phyloP scores from a whole-genome alignment of 1,140 invertebrate species.

The Caenorhabditis elegans region DNA sequence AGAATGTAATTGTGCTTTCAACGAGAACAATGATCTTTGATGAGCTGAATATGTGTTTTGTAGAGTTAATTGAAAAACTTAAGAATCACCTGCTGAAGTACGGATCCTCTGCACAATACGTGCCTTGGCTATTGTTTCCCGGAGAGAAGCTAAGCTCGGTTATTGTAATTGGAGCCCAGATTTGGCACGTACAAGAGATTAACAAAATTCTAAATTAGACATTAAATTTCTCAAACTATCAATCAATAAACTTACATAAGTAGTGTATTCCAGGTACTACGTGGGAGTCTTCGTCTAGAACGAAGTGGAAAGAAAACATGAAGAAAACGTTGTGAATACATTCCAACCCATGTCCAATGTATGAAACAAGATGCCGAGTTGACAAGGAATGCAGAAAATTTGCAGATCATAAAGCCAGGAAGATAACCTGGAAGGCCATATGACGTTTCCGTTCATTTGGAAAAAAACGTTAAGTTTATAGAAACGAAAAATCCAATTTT shows the following conservation, averaged over 20 bases:
- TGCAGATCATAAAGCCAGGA: background rate
- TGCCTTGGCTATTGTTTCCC: background rate
- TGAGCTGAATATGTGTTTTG: background rate
- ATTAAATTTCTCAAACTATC: too few relatives aligned
- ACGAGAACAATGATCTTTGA: constrained; percentile 16
- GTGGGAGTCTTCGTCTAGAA: background rate
- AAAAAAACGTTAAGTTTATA: too few relatives aligned
- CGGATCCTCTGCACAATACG: constrained; percentile 12
- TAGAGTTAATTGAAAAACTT: background rate
- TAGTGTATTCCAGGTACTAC: background rate
- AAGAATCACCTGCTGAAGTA: constrained; percentile 5
- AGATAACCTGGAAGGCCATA: background rate
- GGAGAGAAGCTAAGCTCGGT: background rate
- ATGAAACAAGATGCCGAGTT: background rate
- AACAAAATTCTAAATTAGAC: background rate
- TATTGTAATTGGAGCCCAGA: constrained; percentile 18
- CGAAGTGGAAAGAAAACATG: constrained; percentile 16
- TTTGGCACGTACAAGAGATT: background rate
- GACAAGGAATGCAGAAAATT: background rate
- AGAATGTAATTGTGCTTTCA: constrained; percentile 19
- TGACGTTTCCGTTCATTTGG: too few relatives aligned
- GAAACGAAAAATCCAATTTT: too few relatives aligned
- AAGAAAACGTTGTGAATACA: constrained; percentile 7
- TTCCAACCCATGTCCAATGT: constrained; percentile 13
- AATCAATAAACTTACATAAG: background rate